Evolutionary conservation across 2,797 vertebrate genomes (phyloP).

Genomic region (Phrynocephalus guinanensis): DNA sequence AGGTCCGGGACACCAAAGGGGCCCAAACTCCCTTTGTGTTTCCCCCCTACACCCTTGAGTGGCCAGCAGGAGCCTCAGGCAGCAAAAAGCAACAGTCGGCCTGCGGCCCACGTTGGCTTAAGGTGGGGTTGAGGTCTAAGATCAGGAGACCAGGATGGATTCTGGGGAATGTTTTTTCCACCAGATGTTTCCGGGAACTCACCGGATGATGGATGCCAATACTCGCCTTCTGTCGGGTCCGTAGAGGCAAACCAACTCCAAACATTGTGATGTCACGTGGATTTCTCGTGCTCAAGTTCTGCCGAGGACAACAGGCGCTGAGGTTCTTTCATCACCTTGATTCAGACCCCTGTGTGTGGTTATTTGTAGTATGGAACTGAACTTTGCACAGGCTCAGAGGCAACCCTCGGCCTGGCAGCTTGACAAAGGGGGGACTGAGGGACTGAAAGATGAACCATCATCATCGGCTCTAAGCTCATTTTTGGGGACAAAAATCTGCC

Average conservation of each 20-base stretch:
- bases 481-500: too few relatives aligned
- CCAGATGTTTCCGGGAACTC: neutral
- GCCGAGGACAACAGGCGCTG: neutral
- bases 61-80: too few relatives aligned
- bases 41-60: too few relatives aligned
- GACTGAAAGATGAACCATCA: too few relatives aligned
- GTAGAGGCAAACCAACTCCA: neutral
- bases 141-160: neutral
- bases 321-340: neutral
- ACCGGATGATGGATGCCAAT: neutral
- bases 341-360: neutral
- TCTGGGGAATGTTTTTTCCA: neutral
- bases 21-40: too few relatives aligned
- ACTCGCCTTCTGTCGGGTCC: neutral
- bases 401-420: too few relatives aligned
- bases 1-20: too few relatives aligned
- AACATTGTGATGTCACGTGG: constrained; percentile 11
- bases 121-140: neutral
- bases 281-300: neutral
- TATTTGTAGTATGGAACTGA: neutral
- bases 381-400: neutral
- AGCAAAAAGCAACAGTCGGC: neutral
- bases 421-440: too few relatives aligned
- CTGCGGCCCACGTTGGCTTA: too few relatives aligned
- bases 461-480: too few relatives aligned